Evolutionary conservation across 1,140 invertebrate species (phyloP).

Genomic region (Rhizoglyphus robini): DNA sequence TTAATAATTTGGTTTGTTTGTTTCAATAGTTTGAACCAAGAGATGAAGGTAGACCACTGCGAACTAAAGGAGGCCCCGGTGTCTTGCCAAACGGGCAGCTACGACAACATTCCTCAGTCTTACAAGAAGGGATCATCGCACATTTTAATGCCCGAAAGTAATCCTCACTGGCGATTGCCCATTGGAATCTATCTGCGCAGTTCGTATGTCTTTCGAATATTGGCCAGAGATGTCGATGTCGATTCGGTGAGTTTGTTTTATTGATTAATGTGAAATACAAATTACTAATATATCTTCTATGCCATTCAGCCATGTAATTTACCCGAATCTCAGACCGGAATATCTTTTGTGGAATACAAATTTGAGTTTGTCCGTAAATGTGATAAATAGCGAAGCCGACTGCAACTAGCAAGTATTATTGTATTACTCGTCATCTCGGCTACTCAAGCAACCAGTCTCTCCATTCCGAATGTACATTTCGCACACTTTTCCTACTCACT

Average conservation of each 20-base stretch:
- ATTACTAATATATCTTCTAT: not conserved
- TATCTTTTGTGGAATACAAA: constrained; percentile 25
- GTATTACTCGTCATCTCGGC: too few species aligned
- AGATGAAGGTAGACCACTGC: constrained; percentile 26
- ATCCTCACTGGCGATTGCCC: constrained; percentile 25
- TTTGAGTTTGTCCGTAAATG: constrained; percentile 25
- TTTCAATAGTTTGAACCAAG: constrained; percentile 21
- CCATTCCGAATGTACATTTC: too few species aligned
- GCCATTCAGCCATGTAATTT: constrained; percentile 22
- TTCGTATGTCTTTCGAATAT: constrained; percentile 24
- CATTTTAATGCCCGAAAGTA: constrained; percentile 22
- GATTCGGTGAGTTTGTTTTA: constrained; percentile 23
- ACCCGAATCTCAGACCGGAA: constrained; percentile 21
- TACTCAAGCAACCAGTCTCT: too few species aligned
- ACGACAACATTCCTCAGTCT: constrained; percentile 18
- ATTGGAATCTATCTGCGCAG: constrained; percentile 26
- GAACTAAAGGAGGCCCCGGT: constrained; percentile 22
- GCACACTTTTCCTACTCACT: too few species aligned
- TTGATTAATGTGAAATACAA: not conserved
- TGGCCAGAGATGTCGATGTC: constrained; percentile 21
- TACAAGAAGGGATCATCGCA: constrained; percentile 21
- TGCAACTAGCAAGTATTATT: too few species aligned
- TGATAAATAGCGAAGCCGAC: constrained; percentile 21
- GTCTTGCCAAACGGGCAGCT: constrained; percentile 18
- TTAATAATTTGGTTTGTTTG: not conserved